Conservation (phyloP, 2,797 vertebrate genomes). For the Garrulus glandarius region DNA sequence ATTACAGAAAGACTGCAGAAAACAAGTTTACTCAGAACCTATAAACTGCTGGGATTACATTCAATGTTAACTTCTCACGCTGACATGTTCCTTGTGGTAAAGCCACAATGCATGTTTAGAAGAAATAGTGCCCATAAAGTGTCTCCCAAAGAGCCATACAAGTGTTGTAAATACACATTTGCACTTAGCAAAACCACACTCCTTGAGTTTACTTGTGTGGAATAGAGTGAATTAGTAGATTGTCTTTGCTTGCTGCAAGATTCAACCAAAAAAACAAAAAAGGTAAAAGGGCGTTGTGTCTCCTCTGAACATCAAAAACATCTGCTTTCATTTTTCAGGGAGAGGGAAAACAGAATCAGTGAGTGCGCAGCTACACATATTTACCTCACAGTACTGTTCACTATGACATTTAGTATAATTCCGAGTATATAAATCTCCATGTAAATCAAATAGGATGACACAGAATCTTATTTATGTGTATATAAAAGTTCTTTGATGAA, state of each 20-base stretch:
- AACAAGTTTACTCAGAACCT: background rate
- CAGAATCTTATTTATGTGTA: background rate
- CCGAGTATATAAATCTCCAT: background rate
- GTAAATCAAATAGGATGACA: background rate
- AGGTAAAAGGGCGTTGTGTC: rapidly evolving
- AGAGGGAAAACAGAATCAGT: background rate
- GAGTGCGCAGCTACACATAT: background rate
- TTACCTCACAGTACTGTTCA: background rate
- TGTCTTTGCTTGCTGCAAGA: background rate
- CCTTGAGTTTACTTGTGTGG: background rate
- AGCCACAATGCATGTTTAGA: background rate
- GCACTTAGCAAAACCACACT: background rate
- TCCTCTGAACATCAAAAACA: background rate
- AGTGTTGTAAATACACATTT: background rate
- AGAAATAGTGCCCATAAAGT: background rate
- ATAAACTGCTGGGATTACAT: background rate
- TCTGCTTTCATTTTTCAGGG: background rate
- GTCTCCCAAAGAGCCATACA: background rate
- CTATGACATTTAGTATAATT: background rate
- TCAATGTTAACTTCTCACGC: background rate
- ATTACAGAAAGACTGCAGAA: background rate
- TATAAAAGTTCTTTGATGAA: background rate
- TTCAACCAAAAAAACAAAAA: background rate
- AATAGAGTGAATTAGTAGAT: background rate
- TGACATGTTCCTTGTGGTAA: background rate